phyloP scores from a whole-genome alignment of 2,113 vertebrate species.

The Gavialis gangeticus region DNA sequence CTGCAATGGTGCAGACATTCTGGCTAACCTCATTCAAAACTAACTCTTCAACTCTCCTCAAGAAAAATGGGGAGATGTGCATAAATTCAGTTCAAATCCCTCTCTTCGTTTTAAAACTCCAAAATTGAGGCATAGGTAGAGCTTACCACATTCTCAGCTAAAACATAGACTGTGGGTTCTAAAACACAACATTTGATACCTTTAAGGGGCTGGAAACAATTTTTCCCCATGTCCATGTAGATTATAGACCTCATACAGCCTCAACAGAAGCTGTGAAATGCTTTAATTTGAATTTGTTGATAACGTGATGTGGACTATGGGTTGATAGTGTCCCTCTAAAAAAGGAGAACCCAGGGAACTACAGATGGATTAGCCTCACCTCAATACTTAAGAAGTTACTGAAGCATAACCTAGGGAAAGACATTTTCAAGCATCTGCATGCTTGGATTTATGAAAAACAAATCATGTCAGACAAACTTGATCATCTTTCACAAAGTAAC shows the following conservation, averaged over 20 bases:
- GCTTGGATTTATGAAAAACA: too few species aligned
- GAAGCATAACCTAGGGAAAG: too few species aligned
- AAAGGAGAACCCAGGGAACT: too few species aligned
- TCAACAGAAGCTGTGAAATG: neutral
- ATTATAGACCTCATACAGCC: neutral
- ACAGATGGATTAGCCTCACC: too few species aligned
- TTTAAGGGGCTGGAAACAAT: neutral
- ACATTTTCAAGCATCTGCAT: too few species aligned
- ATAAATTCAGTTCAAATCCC: neutral
- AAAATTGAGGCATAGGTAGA: neutral
- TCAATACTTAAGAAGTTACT: too few species aligned
- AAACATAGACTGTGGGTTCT: neutral
- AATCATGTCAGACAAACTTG: too few species aligned
- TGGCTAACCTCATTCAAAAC: neutral
- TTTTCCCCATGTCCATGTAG: neutral
- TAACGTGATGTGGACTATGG: too few species aligned
- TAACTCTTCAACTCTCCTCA: accelerated
- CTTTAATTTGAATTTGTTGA: neutral
- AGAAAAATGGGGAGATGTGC: neutral
- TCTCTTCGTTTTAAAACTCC: neutral
- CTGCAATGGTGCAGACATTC: neutral
- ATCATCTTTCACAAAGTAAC: too few species aligned
- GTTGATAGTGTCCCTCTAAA: too few species aligned
- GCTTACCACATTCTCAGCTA: neutral
- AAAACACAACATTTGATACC: neutral